Evolutionary conservation across 2,113 vertebrate genomes (phyloP).

Genomic region (Platysternon megacephalum): DNA sequence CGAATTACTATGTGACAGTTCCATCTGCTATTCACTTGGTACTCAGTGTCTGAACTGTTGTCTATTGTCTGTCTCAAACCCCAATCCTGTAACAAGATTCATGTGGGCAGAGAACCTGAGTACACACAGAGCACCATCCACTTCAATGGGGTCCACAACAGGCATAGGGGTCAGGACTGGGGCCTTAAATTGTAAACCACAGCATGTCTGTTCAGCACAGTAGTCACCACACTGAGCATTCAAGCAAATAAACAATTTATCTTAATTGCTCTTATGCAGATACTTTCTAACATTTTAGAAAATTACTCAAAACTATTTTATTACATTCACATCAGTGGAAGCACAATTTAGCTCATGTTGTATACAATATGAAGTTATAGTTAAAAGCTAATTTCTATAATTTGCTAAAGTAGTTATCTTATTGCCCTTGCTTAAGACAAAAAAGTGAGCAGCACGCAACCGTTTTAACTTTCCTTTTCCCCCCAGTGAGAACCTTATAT

Average conservation of each 20-base stretch:
- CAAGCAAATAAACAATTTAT: background rate
- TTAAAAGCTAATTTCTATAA: background rate
- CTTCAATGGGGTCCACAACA: background rate
- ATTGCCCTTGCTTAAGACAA: constrained; percentile 5
- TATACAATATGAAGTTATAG: background rate
- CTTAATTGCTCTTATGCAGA: background rate
- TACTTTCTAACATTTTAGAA: background rate
- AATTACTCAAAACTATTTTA: background rate
- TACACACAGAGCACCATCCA: background rate
- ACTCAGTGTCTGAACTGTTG: background rate
- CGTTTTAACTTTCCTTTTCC: background rate
- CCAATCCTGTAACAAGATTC: background rate
- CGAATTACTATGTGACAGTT: background rate
- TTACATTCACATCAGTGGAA: background rate
- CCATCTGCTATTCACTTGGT: background rate
- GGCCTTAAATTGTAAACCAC: background rate
- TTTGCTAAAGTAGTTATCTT: background rate
- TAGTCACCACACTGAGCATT: background rate
- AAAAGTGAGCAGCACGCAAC: constrained; percentile 5
- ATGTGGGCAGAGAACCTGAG: background rate
- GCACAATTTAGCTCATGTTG: background rate
- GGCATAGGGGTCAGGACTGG: background rate
- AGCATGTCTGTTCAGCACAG: background rate
- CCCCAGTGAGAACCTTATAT: background rate
- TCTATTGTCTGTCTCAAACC: background rate